A percentile compares a stretch with the other conserved stretches of the same genome.
Conservation (phyloP, 92 coral and sea anemone species). For the Metridium senile region DNA sequence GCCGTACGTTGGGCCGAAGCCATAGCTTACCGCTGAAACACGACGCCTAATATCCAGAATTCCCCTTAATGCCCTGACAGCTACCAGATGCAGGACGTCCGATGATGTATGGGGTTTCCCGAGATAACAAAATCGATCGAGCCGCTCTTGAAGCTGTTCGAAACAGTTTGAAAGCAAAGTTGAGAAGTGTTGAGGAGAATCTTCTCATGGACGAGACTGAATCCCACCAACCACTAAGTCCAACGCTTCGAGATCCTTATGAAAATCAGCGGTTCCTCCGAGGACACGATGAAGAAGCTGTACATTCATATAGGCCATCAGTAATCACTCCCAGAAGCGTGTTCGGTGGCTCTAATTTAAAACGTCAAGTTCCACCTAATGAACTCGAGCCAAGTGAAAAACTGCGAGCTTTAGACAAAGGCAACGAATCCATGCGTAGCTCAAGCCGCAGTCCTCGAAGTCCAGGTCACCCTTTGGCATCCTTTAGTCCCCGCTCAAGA, state of each 20-base stretch:
- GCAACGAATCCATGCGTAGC: too few relatives aligned
- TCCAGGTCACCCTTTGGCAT: neutral
- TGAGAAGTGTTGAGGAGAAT: constrained; percentile 34
- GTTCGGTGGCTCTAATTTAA: constrained; percentile 5
- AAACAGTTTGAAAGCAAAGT: constrained; percentile 31
- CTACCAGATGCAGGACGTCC: constrained; percentile 11
- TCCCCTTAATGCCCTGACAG: constrained; percentile 27
- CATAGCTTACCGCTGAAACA: constrained; percentile 41
- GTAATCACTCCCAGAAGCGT: constrained; percentile 36
- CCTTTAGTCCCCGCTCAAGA: constrained; percentile 3
- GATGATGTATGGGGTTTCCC: constrained; percentile 15
- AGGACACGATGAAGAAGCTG: constrained; percentile 6
- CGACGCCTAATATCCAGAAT: constrained; percentile 10
- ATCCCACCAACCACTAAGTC: constrained; percentile 17
- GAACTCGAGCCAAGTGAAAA: constrained; percentile 35
- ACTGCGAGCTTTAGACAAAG: neutral
- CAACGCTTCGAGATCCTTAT: constrained; percentile 8
- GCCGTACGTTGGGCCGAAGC: constrained; percentile 46
- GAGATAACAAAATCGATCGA: constrained; percentile 30
- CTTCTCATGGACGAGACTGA: constrained; percentile 25
- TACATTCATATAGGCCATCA: constrained; percentile 20
- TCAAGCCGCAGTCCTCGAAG: too few relatives aligned
- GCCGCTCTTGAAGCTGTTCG: constrained; percentile 41
- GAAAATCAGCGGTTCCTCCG: constrained; percentile 5
- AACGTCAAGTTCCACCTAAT: constrained; percentile 42